Percentiles rank a stretch among this genome's conserved stretches.
These are phyloP conservation scores for Antitype chi DNA, from an alignment of 2,888 invertebrate genomes.

Conservation along the genomic window DNA sequence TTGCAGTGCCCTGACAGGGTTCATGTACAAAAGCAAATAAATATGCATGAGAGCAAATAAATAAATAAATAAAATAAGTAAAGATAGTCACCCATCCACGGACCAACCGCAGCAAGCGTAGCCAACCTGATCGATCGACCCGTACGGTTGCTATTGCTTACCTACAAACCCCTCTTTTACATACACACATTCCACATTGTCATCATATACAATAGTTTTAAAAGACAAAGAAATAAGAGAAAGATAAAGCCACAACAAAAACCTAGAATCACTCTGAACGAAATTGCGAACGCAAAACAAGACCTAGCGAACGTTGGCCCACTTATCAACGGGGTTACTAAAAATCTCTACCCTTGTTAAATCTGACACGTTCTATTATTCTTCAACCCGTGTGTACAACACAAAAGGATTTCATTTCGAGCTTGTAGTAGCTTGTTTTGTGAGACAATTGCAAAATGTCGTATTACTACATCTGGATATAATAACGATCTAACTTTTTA, in stretches of 20 bases:
- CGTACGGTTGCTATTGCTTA: no score
- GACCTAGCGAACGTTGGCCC: constrained; percentile 11
- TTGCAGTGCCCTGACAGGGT: no score
- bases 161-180: no score
- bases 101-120: no score
- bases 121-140: no score
- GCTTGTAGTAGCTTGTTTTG: constrained; percentile 11
- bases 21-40: no score
- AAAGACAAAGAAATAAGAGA: not conserved
- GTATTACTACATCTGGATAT: not conserved
- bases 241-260: not conserved
- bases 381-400: constrained; percentile 24
- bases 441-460: constrained; percentile 14
- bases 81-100: no score
- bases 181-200: no score
- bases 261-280: not conserved
- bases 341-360: constrained; percentile 50
- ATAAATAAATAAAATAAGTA: no score
- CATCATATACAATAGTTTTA: not conserved
- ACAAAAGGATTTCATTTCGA: constrained; percentile 44
- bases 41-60: no score
- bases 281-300: constrained; percentile 28
- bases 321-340: constrained; percentile 34
- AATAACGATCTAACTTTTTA: not conserved
- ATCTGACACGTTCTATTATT: constrained; percentile 47